Percentiles rank a stretch among this genome's conserved stretches.
These are phyloP conservation scores for Ptychadena robeensis DNA, from an alignment of 2,797 vertebrate species.

Conservation along the genomic window DNA sequence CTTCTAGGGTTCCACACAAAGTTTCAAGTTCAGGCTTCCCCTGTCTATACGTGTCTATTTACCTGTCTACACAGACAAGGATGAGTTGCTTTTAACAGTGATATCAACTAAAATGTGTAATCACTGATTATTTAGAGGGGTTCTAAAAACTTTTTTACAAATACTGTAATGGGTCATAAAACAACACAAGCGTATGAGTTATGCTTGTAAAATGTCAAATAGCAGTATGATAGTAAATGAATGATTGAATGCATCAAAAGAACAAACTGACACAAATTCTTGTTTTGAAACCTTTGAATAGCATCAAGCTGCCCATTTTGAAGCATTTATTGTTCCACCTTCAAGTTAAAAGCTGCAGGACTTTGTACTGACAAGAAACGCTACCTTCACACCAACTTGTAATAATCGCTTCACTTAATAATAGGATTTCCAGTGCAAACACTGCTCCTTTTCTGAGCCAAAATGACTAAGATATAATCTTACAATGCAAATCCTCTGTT, in stretches of 20 bases:
- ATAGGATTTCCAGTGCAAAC: conserved; percentile 30
- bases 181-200: background rate
- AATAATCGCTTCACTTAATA: conserved; percentile 13
- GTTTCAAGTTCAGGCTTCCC: no score
- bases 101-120: background rate
- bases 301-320: conserved; percentile 29
- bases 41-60: no score
- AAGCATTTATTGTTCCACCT: conserved; percentile 21
- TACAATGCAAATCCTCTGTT: background rate
- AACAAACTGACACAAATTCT: background rate
- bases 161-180: background rate
- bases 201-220: background rate
- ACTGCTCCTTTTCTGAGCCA: background rate
- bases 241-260: background rate
- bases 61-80: no score
- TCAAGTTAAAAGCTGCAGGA: conserved; percentile 35
- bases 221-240: no score
- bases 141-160: background rate
- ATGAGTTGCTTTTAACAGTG: no score
- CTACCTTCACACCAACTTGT: conserved; percentile 6
- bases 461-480: conserved; percentile 6
- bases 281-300: background rate
- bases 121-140: background rate
- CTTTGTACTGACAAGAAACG: conserved; percentile 42
- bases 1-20: no score